Base-by-base conservation (phyloP, 2,797 vertebrate genomes). In the Falco peregrinus region DNA sequence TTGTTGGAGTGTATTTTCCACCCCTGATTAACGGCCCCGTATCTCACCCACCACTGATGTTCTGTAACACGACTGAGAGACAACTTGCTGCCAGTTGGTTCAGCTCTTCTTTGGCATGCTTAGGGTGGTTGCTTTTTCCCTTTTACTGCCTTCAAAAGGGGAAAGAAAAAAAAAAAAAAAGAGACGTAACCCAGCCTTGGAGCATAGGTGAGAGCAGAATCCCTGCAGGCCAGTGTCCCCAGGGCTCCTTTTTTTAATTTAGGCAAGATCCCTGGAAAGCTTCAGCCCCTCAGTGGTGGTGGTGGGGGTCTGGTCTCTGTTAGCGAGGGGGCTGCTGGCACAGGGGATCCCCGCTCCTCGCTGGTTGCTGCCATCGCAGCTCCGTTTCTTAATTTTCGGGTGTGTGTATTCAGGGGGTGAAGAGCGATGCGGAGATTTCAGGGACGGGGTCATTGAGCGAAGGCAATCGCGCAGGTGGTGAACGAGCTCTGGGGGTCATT, bases 361-460 rank as follows among this genome's bases (percentile, higher is more conserved):
- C 84, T 95, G 82, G 71, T 87, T 81, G 71, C 79, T 95, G 64
- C 68, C 0, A 0, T 73, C 0, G 0, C 1, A 3, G 60, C 54
- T 76, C 87, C 12, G 2, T 88, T 68, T 81, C 13, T 84, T 89
- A 91, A 7, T 60, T 86, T 93, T 82, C 1, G 13, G 18, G 33
- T 10, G 5, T 33, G 9, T 39, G 4, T 25, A 24, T 39, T 24
- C 0, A 2, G 47, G 67, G 77, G 47, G 63, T 73, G n/a, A 91
- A 85, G 74, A 75, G 67, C 9, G 0, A 60, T 0, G 2, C 2
- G 29, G 95, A 63, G 61, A 37, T 94, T 94, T 69, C 28, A 20
- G 82, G 24, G 41, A 10, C 0, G 5, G 41, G 63, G 63, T 76
- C 1, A 1, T 26, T 33, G 29, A 2, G n/a, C 0, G 1, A 87